Evolutionary conservation across 1,140 invertebrate genomes (phyloP).

Genomic region (Aphaenogaster floridana): DNA sequence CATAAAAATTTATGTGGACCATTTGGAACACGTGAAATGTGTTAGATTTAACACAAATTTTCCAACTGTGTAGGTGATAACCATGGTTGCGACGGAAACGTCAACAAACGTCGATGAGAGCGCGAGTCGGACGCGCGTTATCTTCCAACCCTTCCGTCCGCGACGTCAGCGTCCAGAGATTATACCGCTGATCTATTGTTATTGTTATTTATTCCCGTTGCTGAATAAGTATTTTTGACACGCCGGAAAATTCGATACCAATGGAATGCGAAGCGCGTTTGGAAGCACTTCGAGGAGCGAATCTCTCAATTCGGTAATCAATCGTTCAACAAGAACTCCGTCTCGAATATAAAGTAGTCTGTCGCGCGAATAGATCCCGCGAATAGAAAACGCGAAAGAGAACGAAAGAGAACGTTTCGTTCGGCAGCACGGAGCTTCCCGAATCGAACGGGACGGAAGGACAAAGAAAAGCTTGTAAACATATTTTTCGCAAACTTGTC

Average conservation of each 20-base stretch:
- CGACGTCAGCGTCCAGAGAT: not conserved
- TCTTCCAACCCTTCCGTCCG: not conserved
- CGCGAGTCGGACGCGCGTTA: not conserved
- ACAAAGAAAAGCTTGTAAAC: not conserved
- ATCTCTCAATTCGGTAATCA: slow-evolving; percentile 18
- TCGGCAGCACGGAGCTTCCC: not conserved
- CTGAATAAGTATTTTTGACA: too few species aligned
- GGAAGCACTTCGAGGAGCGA: not conserved
- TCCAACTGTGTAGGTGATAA: too few species aligned
- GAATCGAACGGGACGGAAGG: not conserved
- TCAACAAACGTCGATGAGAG: slow-evolving; percentile 5
- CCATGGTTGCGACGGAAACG: not conserved
- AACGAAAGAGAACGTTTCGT: not conserved
- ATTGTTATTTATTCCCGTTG: not conserved
- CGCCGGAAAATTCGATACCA: not conserved
- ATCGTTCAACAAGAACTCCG: not conserved
- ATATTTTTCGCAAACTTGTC: slow-evolving; percentile 1
- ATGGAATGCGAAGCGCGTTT: not conserved
- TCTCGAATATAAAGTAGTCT: too few species aligned
- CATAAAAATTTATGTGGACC: too few species aligned
- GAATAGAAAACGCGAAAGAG: not conserved
- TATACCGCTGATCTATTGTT: not conserved
- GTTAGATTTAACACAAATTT: too few species aligned
- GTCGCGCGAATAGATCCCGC: too few species aligned
- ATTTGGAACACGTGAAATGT: too few species aligned